Percentiles rank a stretch among this genome's conserved stretches.
These are phyloP conservation scores for Papilio elwesi DNA, from an alignment of 2,888 invertebrate genomes.

Conservation along the genomic window DNA sequence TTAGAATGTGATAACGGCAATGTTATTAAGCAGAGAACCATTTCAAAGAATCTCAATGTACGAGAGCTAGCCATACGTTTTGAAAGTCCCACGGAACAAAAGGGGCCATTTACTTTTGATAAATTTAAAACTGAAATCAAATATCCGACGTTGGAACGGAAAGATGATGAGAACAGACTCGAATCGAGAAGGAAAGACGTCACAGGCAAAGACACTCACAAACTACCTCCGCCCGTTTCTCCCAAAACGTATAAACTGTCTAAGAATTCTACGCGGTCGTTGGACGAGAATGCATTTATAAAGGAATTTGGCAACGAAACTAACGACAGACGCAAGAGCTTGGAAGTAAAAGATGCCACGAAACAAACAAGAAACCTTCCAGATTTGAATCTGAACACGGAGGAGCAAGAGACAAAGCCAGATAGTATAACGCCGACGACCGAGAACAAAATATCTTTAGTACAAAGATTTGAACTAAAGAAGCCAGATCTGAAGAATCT, in stretches of 20 bases:
- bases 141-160: slow-evolving; percentile 67
- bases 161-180: slow-evolving; percentile 55
- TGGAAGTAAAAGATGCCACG: slow-evolving; percentile 86
- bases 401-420: slow-evolving; percentile 58
- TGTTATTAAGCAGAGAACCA: slow-evolving; percentile 53
- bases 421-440: slow-evolving; percentile 84
- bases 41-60: slow-evolving; percentile 78
- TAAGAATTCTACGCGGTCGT: slow-evolving; percentile 87
- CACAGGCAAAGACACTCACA: slow-evolving; percentile 50
- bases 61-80: slow-evolving; percentile 86
- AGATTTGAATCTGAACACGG: slow-evolving; percentile 73
- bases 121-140: slow-evolving; percentile 76
- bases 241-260: slow-evolving; percentile 84
- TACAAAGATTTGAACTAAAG: slow-evolving; percentile 78
- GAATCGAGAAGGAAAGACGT: slow-evolving; percentile 60
- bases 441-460: slow-evolving; percentile 85
- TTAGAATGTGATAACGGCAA: slow-evolving; percentile 70
- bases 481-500: slow-evolving; percentile 66
- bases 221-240: slow-evolving; percentile 85
- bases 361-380: slow-evolving; percentile 83
- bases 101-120: slow-evolving; percentile 83
- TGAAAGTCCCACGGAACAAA: slow-evolving; percentile 85
- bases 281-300: slow-evolving; percentile 90
- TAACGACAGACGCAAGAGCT: slow-evolving; percentile 83
- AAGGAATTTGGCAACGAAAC: slow-evolving; percentile 85